A percentile compares a stretch with the other conserved stretches of the same genome.
These are phyloP conservation scores for Agrilus cyanescens DNA, from an alignment of 2,888 invertebrate species.

Conservation along the genomic window DNA sequence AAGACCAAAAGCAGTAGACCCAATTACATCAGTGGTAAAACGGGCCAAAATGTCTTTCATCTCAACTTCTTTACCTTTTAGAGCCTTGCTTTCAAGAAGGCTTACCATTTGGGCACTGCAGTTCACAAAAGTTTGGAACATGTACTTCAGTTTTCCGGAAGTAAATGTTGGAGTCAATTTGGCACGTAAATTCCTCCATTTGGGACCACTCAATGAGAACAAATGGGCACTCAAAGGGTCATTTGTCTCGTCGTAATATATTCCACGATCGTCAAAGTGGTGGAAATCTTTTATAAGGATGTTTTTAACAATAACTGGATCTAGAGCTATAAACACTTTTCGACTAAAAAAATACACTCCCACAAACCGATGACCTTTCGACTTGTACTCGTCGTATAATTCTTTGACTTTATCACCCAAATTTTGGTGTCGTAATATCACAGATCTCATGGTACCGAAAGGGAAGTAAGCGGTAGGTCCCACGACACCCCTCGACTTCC, in stretches of 20 bases:
- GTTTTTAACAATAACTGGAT: constrained; percentile 47
- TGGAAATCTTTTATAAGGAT: constrained; percentile 50
- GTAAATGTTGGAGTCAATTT: constrained; percentile 57
- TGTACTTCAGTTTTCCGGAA: constrained; percentile 51
- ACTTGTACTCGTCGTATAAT: constrained; percentile 42
- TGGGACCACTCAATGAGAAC: constrained; percentile 43
- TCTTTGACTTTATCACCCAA: constrained; percentile 51
- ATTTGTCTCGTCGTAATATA: constrained; percentile 46
- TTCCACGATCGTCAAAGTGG: constrained; percentile 53
- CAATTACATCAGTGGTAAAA: constrained; percentile 50
- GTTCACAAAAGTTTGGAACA: constrained; percentile 47
- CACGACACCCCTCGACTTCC: constrained; percentile 45
- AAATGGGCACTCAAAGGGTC: constrained; percentile 50
- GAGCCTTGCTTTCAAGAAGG: constrained; percentile 24
- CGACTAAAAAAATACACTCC: constrained; percentile 52
- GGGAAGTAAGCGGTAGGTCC: constrained; percentile 47
- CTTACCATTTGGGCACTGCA: constrained; percentile 42
- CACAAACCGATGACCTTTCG: constrained; percentile 31
- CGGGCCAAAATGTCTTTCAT: constrained; percentile 44
- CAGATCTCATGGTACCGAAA: constrained; percentile 48
- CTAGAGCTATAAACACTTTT: constrained; percentile 49
- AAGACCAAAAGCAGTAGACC: constrained; percentile 49
- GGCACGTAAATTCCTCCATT: constrained; percentile 50
- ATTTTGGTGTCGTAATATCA: constrained; percentile 42
- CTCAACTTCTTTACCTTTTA: constrained; percentile 23